Conservation (phyloP, 1,140 invertebrate genomes). For the Magallana gigas region DNA sequence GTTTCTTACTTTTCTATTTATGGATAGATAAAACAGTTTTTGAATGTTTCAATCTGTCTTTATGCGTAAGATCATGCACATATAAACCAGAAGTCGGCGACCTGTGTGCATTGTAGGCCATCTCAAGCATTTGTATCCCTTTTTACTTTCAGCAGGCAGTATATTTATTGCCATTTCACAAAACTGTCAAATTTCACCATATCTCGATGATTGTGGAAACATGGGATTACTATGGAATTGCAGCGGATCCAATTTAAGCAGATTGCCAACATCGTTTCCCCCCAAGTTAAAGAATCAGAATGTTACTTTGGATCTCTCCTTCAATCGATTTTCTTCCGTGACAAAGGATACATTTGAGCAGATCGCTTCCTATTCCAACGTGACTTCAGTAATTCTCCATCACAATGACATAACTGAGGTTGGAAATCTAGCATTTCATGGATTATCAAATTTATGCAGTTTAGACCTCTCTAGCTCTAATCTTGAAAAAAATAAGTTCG, state of each 20-base stretch:
- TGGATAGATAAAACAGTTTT: no score
- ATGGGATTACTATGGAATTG: neutral
- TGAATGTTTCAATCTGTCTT: no score
- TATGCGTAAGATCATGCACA: no score
- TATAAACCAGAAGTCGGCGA: no score
- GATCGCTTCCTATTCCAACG: neutral
- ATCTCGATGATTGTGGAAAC: neutral
- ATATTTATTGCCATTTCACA: neutral
- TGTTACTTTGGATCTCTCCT: neutral
- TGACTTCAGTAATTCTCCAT: neutral
- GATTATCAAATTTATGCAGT: neutral
- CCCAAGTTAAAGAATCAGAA: neutral
- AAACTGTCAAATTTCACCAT: neutral
- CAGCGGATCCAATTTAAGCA: neutral
- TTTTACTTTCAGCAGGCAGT: neutral
- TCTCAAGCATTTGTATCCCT: no score
- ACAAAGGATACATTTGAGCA: neutral
- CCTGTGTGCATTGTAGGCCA: no score
- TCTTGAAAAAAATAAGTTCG: neutral
- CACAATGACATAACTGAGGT: neutral
- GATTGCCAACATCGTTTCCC: neutral
- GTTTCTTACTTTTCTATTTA: no score
- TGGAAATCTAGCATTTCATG: neutral
- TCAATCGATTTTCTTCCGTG: neutral
- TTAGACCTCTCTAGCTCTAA: neutral